Evolutionary conservation across 2,888 invertebrate species (phyloP), one percentile per base, ranked within the genome.

Genomic region (Mesorhabditis spiculigera): DNA sequence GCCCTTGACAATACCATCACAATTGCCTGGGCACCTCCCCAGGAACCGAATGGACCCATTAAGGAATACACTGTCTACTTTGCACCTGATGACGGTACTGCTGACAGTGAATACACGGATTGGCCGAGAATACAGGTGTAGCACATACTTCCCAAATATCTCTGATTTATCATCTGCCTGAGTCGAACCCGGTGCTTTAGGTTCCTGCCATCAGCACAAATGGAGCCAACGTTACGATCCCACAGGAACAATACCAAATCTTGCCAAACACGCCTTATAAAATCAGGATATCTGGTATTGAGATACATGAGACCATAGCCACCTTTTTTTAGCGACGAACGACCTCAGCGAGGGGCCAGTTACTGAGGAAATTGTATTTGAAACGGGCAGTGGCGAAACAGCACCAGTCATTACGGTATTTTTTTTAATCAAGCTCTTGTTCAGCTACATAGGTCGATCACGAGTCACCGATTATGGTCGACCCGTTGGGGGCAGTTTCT

Each of bases 261-360:
- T 70, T 70, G 13, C 80, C 82, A 4, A 80, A 82, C 67, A 82
- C 80, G 13, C 73, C 78, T 13, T 80, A 80, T 68, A 78, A 79
- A 73, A 71, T 73, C 71, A 70, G 50, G 67, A 72, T 42, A 66
- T 45, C 71, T 69, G 41, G 58, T 50, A 50, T 13, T n/a, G 1
- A 10, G 58, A 10, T 13, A n/a, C 8, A 50, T 13, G 8, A 50
- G 8, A 13, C n/a, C n/a, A 13, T 50, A 10, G n/a, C 8, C 69
- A 81, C 10, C 71, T 81, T 5, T 73, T 85, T 50, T 78, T 84
- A 5, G 82, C 85, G 0, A 83, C 80, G n/a, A 85, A 85, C 63
- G 85, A 85, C 71, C 76, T 81, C 45, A 80, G 79, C 4, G 85
- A 85, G 71, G 85, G 85, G 16, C 85, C 85, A 0, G 80, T 81